Conservation (phyloP, 2,113 vertebrate genomes). For the Piaya cayana region DNA sequence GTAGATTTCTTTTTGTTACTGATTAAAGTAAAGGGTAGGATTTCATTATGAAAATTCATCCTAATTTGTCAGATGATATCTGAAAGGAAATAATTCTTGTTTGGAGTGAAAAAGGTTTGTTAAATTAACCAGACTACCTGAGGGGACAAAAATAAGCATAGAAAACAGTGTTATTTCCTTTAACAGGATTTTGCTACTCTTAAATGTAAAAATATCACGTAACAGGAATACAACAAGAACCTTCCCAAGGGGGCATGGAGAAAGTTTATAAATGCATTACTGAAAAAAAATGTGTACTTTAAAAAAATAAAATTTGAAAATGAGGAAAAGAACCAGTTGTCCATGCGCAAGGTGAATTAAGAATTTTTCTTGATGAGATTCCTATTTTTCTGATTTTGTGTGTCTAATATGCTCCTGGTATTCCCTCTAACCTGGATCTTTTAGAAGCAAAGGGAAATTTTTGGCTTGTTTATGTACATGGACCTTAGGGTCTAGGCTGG, state of each 20-base stretch:
- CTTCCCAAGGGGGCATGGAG: background rate
- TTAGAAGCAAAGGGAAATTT: background rate
- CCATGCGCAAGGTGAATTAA: background rate
- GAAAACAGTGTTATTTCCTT: background rate
- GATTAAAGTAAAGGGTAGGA: background rate
- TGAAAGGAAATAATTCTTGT: background rate
- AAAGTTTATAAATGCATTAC: background rate
- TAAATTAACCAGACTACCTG: background rate
- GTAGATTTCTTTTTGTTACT: background rate
- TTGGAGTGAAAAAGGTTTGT: background rate
- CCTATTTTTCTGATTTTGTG: background rate
- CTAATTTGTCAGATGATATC: background rate
- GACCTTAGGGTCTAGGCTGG: background rate
- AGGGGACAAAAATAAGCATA: background rate
- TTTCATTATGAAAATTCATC: background rate
- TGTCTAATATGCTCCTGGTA: too few relatives aligned
- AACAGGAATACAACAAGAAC: background rate
- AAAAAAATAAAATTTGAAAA: background rate
- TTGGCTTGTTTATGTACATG: background rate
- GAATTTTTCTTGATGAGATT: background rate
- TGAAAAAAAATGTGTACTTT: background rate
- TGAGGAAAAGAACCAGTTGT: rapidly evolving
- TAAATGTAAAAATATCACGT: background rate
- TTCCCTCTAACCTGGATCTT: background rate
- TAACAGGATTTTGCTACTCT: background rate